Evolutionary conservation across 2,888 invertebrate genomes (phyloP).

Genomic region (Epsilonema sp.): DNA sequence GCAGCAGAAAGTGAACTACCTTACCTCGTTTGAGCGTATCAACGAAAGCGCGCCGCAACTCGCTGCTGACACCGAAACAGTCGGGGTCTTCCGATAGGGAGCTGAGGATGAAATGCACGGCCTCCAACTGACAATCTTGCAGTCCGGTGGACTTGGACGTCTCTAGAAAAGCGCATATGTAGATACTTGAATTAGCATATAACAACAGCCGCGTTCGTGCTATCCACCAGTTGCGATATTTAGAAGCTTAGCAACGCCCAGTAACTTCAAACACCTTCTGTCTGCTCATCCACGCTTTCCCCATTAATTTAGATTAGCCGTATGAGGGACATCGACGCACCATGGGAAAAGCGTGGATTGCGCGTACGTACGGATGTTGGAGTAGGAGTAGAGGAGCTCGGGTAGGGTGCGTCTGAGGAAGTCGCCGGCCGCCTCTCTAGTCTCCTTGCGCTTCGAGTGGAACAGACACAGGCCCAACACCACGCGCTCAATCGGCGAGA

Average conservation of each 20-base stretch:
- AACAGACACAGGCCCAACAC: conserved; percentile 64
- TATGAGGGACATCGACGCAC: too few species aligned
- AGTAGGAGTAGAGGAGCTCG: conserved; percentile 61
- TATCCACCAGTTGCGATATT: too few species aligned
- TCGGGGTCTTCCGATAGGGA: conserved; percentile 36
- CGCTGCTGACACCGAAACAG: conserved; percentile 42
- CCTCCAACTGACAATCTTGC: conserved; percentile 71
- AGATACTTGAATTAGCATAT: background rate
- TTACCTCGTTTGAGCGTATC: conserved; percentile 48
- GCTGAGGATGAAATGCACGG: conserved; percentile 56
- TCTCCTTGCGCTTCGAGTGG: conserved; percentile 55
- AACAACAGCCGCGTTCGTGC: too few species aligned
- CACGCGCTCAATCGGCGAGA: conserved; percentile 62
- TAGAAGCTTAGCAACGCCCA: too few species aligned
- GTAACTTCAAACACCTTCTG: too few species aligned
- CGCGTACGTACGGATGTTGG: conserved; percentile 45
- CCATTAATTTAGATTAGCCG: too few species aligned
- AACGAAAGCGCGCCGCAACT: conserved; percentile 57
- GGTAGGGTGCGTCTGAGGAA: conserved; percentile 62
- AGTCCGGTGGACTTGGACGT: conserved; percentile 40
- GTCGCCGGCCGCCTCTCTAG: conserved; percentile 49
- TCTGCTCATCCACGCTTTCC: too few species aligned
- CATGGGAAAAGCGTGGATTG: too few species aligned
- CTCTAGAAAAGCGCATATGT: conserved; percentile 2
- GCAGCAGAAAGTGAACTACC: too few species aligned